Percentiles rank a stretch among this genome's conserved stretches.
These are phyloP conservation scores for Eonycteris spelaea DNA, from an alignment of 2,113 vertebrate genomes.

Conservation along the genomic window DNA sequence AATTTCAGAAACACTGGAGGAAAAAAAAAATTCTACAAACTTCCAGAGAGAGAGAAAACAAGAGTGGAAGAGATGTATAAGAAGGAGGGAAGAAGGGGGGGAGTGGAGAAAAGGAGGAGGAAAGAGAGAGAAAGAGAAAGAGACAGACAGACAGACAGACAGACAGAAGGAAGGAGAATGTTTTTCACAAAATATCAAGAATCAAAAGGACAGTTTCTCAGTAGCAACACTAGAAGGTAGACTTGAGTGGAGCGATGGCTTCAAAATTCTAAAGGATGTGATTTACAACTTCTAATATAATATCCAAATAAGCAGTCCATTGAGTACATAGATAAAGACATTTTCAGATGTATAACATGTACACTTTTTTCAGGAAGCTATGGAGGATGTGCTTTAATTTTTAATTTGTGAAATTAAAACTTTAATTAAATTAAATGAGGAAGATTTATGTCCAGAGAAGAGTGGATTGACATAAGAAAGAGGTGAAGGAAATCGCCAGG, in stretches of 20 bases:
- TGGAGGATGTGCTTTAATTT: neutral
- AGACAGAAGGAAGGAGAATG: rapidly evolving
- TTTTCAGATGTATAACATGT: neutral
- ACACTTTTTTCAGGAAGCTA: neutral
- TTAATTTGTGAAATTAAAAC: neutral
- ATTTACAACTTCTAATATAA: neutral
- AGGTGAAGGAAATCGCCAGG: neutral
- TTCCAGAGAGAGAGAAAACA: neutral
- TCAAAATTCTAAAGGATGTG: neutral
- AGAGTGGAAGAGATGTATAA: neutral
- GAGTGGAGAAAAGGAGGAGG: rapidly evolving
- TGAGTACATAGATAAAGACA: neutral
- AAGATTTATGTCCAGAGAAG: neutral
- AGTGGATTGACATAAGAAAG: neutral
- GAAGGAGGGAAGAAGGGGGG: neutral
- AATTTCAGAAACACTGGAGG: neutral
- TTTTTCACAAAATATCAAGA: neutral
- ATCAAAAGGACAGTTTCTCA: neutral
- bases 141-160: too few species aligned
- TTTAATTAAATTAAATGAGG: neutral
- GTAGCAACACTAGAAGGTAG: neutral
- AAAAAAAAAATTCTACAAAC: neutral
- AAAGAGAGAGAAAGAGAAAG: neutral
- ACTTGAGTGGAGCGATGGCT: neutral
- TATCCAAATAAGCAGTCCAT: neutral